These are phyloP conservation scores for Xerus rutilus DNA, from an alignment of 2,797 vertebrate species.

Conservation along the genomic window DNA sequence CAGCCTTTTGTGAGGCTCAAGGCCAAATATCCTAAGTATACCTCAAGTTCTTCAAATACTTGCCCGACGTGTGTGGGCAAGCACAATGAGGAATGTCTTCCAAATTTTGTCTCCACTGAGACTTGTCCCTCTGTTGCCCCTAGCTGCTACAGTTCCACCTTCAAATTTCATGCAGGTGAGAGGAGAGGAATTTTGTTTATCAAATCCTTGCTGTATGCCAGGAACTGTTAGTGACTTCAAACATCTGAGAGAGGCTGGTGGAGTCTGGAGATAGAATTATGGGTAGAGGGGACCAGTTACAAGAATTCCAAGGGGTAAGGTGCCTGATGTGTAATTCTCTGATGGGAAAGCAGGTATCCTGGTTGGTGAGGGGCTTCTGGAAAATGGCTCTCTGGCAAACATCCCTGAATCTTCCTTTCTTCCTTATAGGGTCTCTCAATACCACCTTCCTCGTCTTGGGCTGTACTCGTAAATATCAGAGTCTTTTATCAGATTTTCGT, in stretches of 20 bases:
- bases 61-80: conserved; percentile 76
- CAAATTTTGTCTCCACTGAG: conserved; percentile 54
- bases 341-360: background rate
- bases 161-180: conserved; percentile 79
- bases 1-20: conserved; percentile 64
- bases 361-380: conserved; percentile 20
- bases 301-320: background rate
- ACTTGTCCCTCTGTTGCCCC: conserved; percentile 13
- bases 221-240: background rate
- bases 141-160: conserved; percentile 74
- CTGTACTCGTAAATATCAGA: conserved; percentile 51
- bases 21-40: background rate
- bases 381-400: background rate
- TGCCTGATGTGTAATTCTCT: background rate
- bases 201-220: background rate
- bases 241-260: background rate
- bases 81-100: conserved; percentile 66
- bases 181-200: background rate
- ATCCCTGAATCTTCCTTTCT: background rate
- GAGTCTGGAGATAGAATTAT: background rate
- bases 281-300: background rate
- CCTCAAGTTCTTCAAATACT: background rate
- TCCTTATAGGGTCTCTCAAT: conserved; percentile 72
- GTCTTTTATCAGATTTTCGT: conserved; percentile 58
- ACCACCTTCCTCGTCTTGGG: conserved; percentile 79